A percentile compares a stretch with the other conserved stretches of the same genome.
Evolutionary conservation across 2,888 invertebrate species (phyloP).

Genomic region (Aporophyla lueneburgensis): DNA sequence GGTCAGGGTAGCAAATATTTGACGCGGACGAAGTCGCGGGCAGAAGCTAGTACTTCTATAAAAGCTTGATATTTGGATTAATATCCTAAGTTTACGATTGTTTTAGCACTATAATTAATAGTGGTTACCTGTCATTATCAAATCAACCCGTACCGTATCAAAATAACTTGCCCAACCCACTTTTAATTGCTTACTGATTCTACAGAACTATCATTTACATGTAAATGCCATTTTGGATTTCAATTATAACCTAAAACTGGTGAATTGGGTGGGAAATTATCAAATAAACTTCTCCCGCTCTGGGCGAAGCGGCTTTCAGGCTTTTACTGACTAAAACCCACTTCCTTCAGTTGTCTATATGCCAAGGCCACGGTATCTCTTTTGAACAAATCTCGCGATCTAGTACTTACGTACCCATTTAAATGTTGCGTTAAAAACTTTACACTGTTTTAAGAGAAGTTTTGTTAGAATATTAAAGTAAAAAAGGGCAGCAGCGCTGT

Average conservation of each 20-base stretch:
- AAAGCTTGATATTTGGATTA: not conserved
- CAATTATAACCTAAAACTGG: not conserved
- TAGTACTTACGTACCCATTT: not conserved
- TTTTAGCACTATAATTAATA: conserved; percentile 5
- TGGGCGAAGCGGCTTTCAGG: too few relatives aligned
- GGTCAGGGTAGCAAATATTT: too few relatives aligned
- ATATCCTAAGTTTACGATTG: not conserved
- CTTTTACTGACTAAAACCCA: too few relatives aligned
- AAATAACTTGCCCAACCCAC: not conserved
- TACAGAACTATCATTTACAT: not conserved
- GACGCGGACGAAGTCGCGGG: too few relatives aligned
- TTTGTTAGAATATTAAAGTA: not conserved
- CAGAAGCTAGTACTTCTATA: not conserved
- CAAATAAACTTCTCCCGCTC: too few relatives aligned
- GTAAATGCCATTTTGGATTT: not conserved
- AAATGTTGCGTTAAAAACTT: not conserved
- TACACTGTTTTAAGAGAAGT: not conserved
- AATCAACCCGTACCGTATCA: not conserved
- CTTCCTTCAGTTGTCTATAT: too few relatives aligned
- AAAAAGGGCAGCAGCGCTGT: not conserved
- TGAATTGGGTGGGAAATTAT: too few relatives aligned
- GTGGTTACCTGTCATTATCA: not conserved
- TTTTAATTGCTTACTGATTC: not conserved
- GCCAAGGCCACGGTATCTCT: too few relatives aligned
- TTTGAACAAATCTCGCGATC: too few relatives aligned